A percentile compares a stretch with the other conserved stretches of the same genome.
phyloP scores from a whole-genome alignment of 1,140 invertebrate species.

The Aphidius gifuensis region DNA sequence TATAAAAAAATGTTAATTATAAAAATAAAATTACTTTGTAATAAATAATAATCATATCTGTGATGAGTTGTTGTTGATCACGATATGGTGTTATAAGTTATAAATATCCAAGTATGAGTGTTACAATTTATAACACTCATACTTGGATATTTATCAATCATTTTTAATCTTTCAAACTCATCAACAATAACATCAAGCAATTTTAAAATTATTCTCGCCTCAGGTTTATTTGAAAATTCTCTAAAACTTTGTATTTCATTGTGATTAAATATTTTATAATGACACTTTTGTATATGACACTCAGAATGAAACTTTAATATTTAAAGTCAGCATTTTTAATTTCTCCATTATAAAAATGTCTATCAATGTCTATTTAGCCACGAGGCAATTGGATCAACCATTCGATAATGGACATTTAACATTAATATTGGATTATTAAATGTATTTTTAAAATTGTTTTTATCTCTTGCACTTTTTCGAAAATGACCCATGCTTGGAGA shows the following conservation, averaged over 20 bases:
- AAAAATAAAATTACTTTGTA: too few relatives aligned
- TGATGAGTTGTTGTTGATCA: constrained; percentile 9
- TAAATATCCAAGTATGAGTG: too few relatives aligned
- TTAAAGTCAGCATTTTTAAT: constrained; percentile 60
- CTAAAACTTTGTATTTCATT: too few relatives aligned
- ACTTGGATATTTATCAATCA: not conserved
- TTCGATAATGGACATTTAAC: constrained; percentile 78
- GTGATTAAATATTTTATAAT: too few relatives aligned
- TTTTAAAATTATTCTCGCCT: constrained; percentile 12
- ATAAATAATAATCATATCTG: not conserved
- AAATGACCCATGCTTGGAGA: too few relatives aligned
- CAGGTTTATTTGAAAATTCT: not conserved
- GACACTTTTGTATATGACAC: too few relatives aligned
- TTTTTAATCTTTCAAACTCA: not conserved
- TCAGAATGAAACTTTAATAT: too few relatives aligned
- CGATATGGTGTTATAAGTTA: constrained; percentile 14
- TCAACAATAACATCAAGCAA: not conserved
- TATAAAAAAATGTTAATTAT: not conserved
- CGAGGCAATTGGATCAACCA: constrained; percentile 74
- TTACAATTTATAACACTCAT: too few relatives aligned
- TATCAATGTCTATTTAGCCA: constrained; percentile 76
- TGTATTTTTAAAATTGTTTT: constrained; percentile 45
- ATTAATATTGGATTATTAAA: constrained; percentile 52
- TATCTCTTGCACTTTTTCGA: constrained; percentile 61
- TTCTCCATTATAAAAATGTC: constrained; percentile 70